Conservation (phyloP, 2,888 invertebrate species). For the Conistra vaccinii region DNA sequence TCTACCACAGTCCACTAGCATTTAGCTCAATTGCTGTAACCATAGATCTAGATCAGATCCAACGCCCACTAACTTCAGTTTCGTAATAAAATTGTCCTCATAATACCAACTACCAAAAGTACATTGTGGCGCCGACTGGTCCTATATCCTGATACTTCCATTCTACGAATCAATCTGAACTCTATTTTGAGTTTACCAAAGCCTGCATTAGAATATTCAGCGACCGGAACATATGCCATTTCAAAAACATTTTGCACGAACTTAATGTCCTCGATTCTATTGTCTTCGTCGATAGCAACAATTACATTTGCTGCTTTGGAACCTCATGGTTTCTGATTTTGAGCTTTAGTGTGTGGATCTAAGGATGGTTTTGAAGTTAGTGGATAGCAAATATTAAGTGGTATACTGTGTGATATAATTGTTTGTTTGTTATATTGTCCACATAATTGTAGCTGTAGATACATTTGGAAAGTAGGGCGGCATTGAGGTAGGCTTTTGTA, state of each 20-base stretch:
- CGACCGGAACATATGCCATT: conserved; percentile 62
- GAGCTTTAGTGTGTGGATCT: conserved; percentile 68
- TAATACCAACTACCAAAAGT: conserved; percentile 73
- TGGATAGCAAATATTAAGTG: conserved; percentile 48
- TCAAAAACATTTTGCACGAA: conserved; percentile 68
- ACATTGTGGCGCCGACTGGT: conserved; percentile 72
- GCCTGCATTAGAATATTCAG: conserved; percentile 48
- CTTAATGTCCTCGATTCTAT: conserved; percentile 79
- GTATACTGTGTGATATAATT: conserved; percentile 78
- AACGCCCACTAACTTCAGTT: conserved; percentile 75
- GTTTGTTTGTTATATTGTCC: conserved; percentile 81
- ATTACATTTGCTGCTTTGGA: conserved; percentile 44
- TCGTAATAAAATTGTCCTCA: conserved; percentile 72
- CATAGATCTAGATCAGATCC: conserved; percentile 73
- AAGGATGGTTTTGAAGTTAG: conserved; percentile 53
- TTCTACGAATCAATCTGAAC: conserved; percentile 57
- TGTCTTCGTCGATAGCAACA: conserved; percentile 74
- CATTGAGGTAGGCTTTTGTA: conserved; percentile 89
- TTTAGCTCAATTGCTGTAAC: conserved; percentile 70
- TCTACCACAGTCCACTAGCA: conserved; percentile 66
- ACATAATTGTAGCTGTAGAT: conserved; percentile 82
- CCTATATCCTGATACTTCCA: conserved; percentile 72
- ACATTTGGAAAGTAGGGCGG: conserved; percentile 88
- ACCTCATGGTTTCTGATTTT: conserved; percentile 62
- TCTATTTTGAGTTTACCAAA: conserved; percentile 53